Conservation (phyloP, 2,888 invertebrate genomes). For the Microplitis manilae region DNA sequence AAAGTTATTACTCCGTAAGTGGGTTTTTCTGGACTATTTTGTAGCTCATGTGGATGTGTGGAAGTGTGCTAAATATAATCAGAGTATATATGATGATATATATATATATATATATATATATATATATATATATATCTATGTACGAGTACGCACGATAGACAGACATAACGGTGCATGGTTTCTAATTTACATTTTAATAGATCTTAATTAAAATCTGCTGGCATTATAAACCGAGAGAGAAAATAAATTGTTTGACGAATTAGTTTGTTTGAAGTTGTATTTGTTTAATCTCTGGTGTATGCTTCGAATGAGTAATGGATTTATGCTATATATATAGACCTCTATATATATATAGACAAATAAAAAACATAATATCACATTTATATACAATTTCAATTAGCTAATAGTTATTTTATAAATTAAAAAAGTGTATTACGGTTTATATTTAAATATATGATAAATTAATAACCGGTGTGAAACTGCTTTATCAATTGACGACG, state of each 20-base stretch:
- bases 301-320: neutral
- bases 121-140: neutral
- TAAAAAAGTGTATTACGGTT: conserved; percentile 21
- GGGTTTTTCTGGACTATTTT: conserved; percentile 6
- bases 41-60: conserved; percentile 8
- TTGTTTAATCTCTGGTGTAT: conserved; percentile 42
- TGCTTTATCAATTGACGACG: too few species aligned
- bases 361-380: neutral
- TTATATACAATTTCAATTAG: neutral
- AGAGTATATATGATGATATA: neutral
- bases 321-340: neutral
- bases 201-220: conserved; percentile 63
- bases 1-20: neutral
- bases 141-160: conserved; percentile 10
- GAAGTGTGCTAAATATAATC: neutral
- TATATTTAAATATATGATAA: too few species aligned
- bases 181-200: conserved; percentile 63
- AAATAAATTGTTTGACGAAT: conserved; percentile 51
- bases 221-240: conserved; percentile 42
- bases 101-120: neutral
- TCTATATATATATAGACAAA: neutral
- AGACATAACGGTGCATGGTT: conserved; percentile 45
- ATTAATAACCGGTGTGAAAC: too few species aligned
- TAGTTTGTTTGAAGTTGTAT: conserved; percentile 48
- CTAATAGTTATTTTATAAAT: conserved; percentile 25